These are phyloP conservation scores for Streptopelia turtur DNA, from an alignment of 2,797 vertebrate species.

Conservation along the genomic window DNA sequence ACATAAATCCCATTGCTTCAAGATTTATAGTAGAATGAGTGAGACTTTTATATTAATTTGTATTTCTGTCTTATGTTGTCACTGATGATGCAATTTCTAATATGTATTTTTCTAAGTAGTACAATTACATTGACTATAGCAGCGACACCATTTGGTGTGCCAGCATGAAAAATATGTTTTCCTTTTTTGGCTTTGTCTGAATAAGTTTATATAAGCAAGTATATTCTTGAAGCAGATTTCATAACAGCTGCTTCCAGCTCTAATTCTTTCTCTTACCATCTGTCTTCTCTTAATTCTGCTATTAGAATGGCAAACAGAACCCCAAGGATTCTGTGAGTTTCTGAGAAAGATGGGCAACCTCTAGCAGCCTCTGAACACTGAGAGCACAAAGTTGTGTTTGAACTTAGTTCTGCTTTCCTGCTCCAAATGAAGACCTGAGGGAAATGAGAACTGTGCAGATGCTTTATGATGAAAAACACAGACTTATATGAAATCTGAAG, in stretches of 20 bases:
- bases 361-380: background rate
- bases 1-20: background rate
- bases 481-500: background rate
- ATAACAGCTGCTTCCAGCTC: constrained; percentile 49
- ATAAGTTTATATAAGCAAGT: constrained; percentile 21
- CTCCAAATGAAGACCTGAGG: background rate
- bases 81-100: background rate
- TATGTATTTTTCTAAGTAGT: background rate
- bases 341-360: constrained; percentile 6
- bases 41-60: background rate
- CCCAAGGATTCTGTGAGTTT: background rate
- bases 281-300: constrained; percentile 54
- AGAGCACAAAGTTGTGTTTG: background rate
- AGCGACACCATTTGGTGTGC: constrained; percentile 36
- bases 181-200: constrained; percentile 3
- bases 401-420: constrained; percentile 11
- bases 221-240: constrained; percentile 54
- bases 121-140: background rate
- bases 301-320: constrained; percentile 46
- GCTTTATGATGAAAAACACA: background rate
- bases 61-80: background rate
- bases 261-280: constrained; percentile 48
- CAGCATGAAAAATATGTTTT: constrained; percentile 51
- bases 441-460: background rate
- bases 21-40: background rate